phyloP scores from a whole-genome alignment of 2,888 invertebrate genomes.

The Andrena dorsata region DNA sequence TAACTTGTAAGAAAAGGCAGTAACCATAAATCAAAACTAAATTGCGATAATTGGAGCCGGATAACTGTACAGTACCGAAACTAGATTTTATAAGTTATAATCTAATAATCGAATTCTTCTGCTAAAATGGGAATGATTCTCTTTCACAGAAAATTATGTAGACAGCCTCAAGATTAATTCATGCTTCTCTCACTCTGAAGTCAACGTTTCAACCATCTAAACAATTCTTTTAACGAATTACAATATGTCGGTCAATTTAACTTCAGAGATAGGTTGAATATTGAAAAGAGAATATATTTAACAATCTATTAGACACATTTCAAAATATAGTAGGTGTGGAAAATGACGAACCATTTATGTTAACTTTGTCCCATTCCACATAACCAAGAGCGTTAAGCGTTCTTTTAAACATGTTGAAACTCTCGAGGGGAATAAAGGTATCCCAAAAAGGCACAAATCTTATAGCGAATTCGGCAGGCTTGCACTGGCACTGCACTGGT shows the following conservation, averaged over 20 bases:
- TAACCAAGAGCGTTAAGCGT: slow-evolving; percentile 93
- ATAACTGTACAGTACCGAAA: too few relatives aligned
- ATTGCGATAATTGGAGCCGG: too few relatives aligned
- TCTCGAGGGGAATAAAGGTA: neutral
- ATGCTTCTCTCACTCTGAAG: neutral
- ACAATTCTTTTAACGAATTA: neutral
- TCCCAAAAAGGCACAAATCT: neutral
- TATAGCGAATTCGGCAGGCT: too few relatives aligned
- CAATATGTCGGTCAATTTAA: neutral
- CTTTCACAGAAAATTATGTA: neutral
- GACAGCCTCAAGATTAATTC: neutral
- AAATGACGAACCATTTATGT: slow-evolving; percentile 87
- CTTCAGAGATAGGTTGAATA: neutral
- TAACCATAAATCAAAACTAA: too few relatives aligned
- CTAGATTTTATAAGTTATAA: neutral
- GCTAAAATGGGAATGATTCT: neutral
- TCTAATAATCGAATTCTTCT: neutral
- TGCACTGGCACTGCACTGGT: too few relatives aligned
- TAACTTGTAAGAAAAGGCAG: neutral
- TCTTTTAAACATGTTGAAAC: slow-evolving; percentile 89
- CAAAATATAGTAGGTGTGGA: neutral
- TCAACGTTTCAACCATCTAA: neutral
- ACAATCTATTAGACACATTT: neutral
- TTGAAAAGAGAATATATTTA: neutral
- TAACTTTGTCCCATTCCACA: slow-evolving; percentile 90